Evolutionary conservation across 2,888 invertebrate genomes (phyloP).

Genomic region (Diaprepes abbreviatus): DNA sequence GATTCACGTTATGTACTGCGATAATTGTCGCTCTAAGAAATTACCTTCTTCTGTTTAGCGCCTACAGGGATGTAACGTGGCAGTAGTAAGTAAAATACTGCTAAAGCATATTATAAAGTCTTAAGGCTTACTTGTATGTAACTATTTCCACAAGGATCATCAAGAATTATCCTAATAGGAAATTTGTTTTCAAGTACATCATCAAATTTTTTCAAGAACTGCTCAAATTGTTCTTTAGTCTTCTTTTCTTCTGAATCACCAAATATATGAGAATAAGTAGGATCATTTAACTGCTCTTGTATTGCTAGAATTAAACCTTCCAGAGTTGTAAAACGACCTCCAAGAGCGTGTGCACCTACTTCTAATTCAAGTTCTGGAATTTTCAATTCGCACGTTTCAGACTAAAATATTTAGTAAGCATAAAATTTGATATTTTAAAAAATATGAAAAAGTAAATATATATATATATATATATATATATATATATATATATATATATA

Average conservation of each 20-base stretch:
- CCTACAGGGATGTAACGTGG: no score
- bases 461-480: no score
- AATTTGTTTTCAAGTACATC: conserved; percentile 75
- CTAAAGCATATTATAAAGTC: neutral
- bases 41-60: no score
- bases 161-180: conserved; percentile 83
- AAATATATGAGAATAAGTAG: conserved; percentile 73
- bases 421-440: no score
- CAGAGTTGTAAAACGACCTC: conserved; percentile 95
- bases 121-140: conserved; percentile 79
- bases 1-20: no score
- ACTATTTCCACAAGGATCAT: conserved; percentile 98
- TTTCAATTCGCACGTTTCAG: conserved; percentile 83
- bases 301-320: conserved; percentile 90
- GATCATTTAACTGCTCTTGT: conserved; percentile 78
- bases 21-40: no score
- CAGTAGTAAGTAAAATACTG: no score
- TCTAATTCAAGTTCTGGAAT: conserved; percentile 93
- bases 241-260: conserved; percentile 80
- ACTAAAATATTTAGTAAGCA: conserved; percentile 69
- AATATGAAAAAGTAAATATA: no score
- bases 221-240: conserved; percentile 71
- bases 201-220: conserved; percentile 78
- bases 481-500: no score
- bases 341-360: conserved; percentile 86